Conservation (phyloP, 2,113 vertebrate species). For the Pipa parva region DNA sequence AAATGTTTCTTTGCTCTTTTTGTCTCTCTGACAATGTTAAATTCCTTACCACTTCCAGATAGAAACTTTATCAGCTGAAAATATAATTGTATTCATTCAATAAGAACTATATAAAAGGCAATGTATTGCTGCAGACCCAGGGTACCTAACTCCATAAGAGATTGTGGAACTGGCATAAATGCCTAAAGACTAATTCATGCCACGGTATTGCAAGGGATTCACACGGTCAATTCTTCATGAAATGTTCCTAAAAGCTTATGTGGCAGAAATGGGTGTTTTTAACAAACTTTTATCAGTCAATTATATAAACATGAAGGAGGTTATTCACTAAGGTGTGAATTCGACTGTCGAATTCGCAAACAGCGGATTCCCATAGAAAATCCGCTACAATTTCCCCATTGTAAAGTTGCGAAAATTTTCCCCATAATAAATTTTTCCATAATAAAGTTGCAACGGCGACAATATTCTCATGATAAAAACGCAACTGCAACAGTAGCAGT, state of each 20-base stretch:
- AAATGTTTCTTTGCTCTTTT: not conserved
- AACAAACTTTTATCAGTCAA: not conserved
- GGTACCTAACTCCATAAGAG: not conserved
- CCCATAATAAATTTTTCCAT: not conserved
- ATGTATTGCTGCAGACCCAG: not conserved
- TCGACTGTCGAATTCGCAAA: too few relatives aligned
- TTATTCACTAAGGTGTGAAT: too few relatives aligned
- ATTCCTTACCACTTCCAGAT: not conserved
- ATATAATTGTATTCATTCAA: not conserved
- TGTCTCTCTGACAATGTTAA: not conserved
- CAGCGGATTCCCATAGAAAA: too few relatives aligned
- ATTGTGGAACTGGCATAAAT: constrained; percentile 28
- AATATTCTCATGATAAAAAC: too few relatives aligned
- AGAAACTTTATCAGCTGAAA: not conserved
- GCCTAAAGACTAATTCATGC: constrained; percentile 27
- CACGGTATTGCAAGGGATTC: not conserved
- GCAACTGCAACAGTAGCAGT: too few relatives aligned
- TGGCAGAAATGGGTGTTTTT: not conserved
- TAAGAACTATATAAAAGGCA: not conserved
- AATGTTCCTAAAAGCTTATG: not conserved
- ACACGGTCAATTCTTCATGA: not conserved
- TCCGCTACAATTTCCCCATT: too few relatives aligned
- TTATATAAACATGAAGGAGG: not conserved
- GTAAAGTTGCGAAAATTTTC: too few relatives aligned
- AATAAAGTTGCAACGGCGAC: too few relatives aligned